Evolutionary conservation across 2,888 invertebrate species (phyloP).

Genomic region (Scrobipalpa atriplicella): DNA sequence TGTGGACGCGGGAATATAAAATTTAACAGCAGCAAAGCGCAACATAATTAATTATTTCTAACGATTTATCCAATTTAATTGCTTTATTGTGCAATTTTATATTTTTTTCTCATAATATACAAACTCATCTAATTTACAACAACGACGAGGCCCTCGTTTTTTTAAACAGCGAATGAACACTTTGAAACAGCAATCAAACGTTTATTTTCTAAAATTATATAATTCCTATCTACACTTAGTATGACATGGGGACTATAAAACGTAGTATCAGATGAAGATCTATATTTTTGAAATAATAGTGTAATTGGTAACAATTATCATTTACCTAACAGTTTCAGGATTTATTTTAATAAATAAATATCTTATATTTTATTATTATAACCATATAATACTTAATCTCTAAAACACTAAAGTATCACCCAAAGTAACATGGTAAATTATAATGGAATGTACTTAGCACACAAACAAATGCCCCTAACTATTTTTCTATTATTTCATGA

Average conservation of each 20-base stretch:
- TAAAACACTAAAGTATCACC: no score
- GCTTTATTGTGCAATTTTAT: neutral
- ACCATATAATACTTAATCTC: no score
- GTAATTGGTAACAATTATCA: conserved; percentile 26
- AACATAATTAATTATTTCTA: conserved; percentile 1
- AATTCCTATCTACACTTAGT: conserved; percentile 57
- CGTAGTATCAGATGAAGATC: no score
- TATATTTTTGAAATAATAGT: no score
- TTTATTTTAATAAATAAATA: no score
- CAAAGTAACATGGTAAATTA: no score
- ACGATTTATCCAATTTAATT: conserved; percentile 3
- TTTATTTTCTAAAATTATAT: conserved; percentile 46
- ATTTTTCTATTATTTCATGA: no score
- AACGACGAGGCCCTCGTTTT: conserved; percentile 25
- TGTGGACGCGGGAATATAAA: conserved; percentile 37
- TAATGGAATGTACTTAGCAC: no score
- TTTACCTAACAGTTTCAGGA: no score
- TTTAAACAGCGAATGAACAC: conserved; percentile 28
- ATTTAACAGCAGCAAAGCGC: conserved; percentile 26
- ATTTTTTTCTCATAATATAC: neutral
- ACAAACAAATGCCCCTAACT: no score
- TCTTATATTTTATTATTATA: no score
- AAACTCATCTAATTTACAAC: neutral
- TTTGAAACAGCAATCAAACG: conserved; percentile 41
- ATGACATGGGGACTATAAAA: no score